Percentiles rank a stretch among this genome's conserved stretches.
phyloP scores from a whole-genome alignment of 2,888 invertebrate genomes.

The Calameuta pallipes region DNA sequence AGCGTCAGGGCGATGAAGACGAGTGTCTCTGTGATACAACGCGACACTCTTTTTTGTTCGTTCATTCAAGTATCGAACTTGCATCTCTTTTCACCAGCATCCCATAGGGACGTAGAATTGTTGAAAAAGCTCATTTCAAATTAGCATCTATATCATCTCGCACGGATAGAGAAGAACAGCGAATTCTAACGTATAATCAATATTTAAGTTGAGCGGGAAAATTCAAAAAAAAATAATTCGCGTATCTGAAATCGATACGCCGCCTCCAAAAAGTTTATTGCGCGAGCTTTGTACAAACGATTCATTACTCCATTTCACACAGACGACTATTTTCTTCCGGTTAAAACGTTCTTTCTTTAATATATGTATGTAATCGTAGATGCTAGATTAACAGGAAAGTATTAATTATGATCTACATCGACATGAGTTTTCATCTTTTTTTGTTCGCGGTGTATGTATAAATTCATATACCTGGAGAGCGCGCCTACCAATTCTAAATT shows the following conservation, averaged over 20 bases:
- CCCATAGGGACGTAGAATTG: not conserved
- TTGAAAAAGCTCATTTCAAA: not conserved
- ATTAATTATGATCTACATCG: not conserved
- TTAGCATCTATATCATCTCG: not conserved
- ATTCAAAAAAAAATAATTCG: not conserved
- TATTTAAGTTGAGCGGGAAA: conserved; percentile 12
- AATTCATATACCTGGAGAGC: not conserved
- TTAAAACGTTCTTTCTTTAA: not conserved
- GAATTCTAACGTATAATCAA: not conserved
- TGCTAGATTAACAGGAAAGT: not conserved
- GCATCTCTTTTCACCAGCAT: not conserved
- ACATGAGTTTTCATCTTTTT: not conserved
- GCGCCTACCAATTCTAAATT: not conserved
- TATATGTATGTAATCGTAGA: not conserved
- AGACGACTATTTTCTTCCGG: not conserved
- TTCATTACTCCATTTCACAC: not conserved
- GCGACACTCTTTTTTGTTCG: not conserved
- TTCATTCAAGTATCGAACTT: conserved; percentile 1
- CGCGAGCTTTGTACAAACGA: not conserved
- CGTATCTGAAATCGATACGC: not conserved
- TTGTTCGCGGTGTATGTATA: not conserved
- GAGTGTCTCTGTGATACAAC: conserved; percentile 4
- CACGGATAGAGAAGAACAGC: not conserved
- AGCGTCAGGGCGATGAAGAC: not conserved
- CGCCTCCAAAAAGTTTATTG: not conserved